Percentiles rank a stretch among this genome's conserved stretches.
Conservation (phyloP, 2,113 vertebrate genomes). For the Perognathus longimembris region DNA sequence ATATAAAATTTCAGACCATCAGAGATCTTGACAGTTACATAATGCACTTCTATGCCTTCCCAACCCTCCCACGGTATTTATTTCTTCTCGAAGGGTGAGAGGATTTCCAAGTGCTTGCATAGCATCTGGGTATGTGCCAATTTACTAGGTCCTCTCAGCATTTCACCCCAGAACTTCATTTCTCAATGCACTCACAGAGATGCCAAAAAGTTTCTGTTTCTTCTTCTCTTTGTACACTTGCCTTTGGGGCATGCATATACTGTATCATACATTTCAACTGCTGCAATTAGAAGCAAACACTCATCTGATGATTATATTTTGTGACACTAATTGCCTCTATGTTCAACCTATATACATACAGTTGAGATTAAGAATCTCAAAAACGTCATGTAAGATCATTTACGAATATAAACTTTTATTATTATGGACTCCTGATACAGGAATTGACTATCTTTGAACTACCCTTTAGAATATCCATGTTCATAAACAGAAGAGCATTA, state of each 20-base stretch:
- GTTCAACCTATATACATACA: background rate
- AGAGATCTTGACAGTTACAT: background rate
- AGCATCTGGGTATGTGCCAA: background rate
- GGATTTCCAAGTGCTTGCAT: background rate
- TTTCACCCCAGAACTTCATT: background rate
- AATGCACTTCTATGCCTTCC: background rate
- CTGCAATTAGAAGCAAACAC: slow-evolving; percentile 16
- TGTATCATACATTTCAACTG: background rate
- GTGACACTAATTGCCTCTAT: background rate
- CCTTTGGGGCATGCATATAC: background rate
- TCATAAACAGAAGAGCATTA: slow-evolving; percentile 27
- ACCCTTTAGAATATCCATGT: slow-evolving; percentile 36
- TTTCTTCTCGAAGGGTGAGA: background rate
- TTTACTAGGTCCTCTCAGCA: background rate
- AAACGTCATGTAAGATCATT: background rate
- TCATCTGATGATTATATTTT: background rate
- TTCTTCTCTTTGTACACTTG: background rate
- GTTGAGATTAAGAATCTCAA: slow-evolving; percentile 9
- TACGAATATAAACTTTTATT: slow-evolving; percentile 44
- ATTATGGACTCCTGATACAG: background rate
- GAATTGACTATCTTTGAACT: slow-evolving; percentile 10
- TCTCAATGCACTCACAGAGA: background rate
- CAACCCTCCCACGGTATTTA: background rate
- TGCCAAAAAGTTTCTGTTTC: slow-evolving; percentile 39
- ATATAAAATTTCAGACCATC: background rate